Percentiles rank a stretch among this genome's conserved stretches.
These are phyloP conservation scores for Catocala nupta DNA, from an alignment of 2,888 invertebrate species.

Conservation along the genomic window DNA sequence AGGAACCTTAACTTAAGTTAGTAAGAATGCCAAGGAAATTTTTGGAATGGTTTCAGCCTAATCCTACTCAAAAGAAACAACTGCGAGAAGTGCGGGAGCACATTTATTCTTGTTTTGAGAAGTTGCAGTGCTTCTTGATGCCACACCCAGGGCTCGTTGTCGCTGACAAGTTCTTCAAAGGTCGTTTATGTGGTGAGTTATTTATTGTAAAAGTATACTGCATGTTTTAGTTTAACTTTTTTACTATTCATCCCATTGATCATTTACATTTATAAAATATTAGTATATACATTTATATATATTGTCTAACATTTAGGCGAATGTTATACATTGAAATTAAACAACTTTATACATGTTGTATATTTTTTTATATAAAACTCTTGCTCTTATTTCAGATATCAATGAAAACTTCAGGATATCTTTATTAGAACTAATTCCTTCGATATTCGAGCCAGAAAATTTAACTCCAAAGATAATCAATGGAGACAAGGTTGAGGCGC, in stretches of 20 bases:
- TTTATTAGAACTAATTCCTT: slow-evolving; percentile 93
- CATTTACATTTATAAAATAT: no score
- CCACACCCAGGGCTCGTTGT: slow-evolving; percentile 99
- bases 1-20: no score
- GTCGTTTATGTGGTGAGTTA: slow-evolving; percentile 89
- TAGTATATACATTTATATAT: no score
- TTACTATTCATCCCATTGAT: no score
- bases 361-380: no score
- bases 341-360: no score
- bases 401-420: slow-evolving; percentile 95
- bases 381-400: slow-evolving; percentile 90
- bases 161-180: slow-evolving; percentile 97
- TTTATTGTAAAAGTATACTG: no score
- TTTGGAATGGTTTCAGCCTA: slow-evolving; percentile 77
- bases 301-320: no score
- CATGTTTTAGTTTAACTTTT: no score
- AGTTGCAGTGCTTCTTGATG: slow-evolving; percentile 97
- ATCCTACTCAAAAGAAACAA: slow-evolving; percentile 96
- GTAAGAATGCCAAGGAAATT: no score
- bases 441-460: slow-evolving; percentile 94
- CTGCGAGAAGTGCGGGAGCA: slow-evolving; percentile 95
- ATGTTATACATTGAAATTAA: no score
- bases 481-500: slow-evolving; percentile 95
- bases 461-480: slow-evolving; percentile 97
- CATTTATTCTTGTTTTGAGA: slow-evolving; percentile 96